Evolutionary conservation across 1,140 invertebrate genomes (phyloP).

Genomic region (Caenorhabditis remanei): DNA sequence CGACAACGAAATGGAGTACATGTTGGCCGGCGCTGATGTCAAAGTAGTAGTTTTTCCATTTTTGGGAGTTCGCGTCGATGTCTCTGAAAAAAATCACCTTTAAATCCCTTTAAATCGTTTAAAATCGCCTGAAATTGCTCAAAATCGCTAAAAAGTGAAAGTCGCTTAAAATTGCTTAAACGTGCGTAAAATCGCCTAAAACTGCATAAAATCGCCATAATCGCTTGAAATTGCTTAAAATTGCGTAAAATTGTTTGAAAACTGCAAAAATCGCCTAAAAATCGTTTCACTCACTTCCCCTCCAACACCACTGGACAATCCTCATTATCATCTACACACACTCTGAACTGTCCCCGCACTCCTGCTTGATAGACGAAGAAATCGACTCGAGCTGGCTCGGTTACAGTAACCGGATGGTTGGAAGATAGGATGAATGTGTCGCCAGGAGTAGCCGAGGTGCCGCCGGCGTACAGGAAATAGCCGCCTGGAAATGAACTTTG

Average conservation of each 20-base stretch:
- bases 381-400: conserved; percentile 63
- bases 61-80: conserved; percentile 55
- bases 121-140: not conserved
- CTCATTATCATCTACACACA: conserved; percentile 65
- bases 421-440: conserved; percentile 64
- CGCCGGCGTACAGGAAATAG: conserved; percentile 63
- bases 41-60: conserved; percentile 64
- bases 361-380: conserved; percentile 66
- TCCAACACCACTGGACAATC: conserved; percentile 62
- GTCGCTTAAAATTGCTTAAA: not conserved
- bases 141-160: no score
- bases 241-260: no score
- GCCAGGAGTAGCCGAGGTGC: not conserved
- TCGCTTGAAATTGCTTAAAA: no score
- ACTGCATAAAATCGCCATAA: no score
- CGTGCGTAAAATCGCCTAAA: no score
- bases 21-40: conserved; percentile 57
- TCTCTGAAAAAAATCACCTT: conserved; percentile 38
- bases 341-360: conserved; percentile 64
- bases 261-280: not conserved
- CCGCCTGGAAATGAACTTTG: conserved; percentile 61
- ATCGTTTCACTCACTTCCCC: conserved; percentile 30
- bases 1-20: conserved; percentile 66
- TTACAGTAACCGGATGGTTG: conserved; percentile 52
- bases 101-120: no score